Evolutionary conservation across 2,797 vertebrate genomes (phyloP), one percentile per base, ranked within the genome.

Genomic region (Amblyopsis hoosieri): DNA sequence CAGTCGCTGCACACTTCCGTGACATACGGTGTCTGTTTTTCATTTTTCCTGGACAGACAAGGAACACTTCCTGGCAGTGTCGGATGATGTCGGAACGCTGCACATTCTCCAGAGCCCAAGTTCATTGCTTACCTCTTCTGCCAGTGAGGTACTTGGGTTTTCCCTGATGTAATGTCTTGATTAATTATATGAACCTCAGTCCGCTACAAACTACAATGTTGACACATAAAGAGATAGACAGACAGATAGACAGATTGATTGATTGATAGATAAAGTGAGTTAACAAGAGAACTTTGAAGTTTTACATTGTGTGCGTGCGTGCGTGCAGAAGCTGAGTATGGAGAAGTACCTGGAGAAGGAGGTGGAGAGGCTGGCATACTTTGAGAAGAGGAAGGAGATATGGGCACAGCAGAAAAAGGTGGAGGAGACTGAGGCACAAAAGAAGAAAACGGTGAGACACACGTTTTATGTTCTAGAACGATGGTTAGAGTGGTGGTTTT

Each of bases 61-160:
- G 80, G 93, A 96, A 78, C 94, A 98, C 64, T 92, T 96, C 76
- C 80, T 99, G 85, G 95, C 95, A 1, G 85, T 95, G 72, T 90
- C 92, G 8, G 96, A 99, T 37, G 84, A 93, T 55, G 83, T 90
- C 42, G 96, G 96, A 64, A 90, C 92, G 0, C 83, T 98, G 52
- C 92, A 91, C 62, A 80, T 99, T 81, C 87, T 98, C 58, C 92
- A 96, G 87, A 91, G 98, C 70, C 93, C 95, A 19, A 94, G 93
- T 89, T 80, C 68, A 0, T 74, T 97, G 72, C 90, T 84, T 70
- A 75, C 73, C 46, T 85, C 94, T 48, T 86, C 81, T 0, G 72
- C 8, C 54, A 93, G 90, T 54, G 97, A 99, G 94, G 97, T 97
- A 57, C 83, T 23, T 23, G 23, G 19, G 84, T 68, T 60, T 0